Base-by-base conservation (phyloP, 2,888 invertebrate species). In the Tetrapedia diversipes region DNA sequence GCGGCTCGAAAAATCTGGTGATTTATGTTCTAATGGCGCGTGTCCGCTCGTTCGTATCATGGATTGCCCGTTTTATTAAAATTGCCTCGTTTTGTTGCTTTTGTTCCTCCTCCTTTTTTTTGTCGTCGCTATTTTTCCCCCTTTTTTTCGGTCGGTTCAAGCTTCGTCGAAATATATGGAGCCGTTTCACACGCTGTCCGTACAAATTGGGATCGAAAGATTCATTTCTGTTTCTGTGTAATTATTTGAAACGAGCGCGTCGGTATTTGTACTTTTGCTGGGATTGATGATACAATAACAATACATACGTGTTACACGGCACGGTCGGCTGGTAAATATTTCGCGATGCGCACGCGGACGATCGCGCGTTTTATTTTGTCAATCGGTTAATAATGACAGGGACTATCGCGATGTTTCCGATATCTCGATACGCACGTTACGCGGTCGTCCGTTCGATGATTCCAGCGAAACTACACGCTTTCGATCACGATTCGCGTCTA, bases 21-120 rank as follows among this genome's bases (percentile, higher is more conserved):
- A 57, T 70, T 65, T 27, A 39, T 49, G 65, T 24, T 24, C 16
- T 57, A 41, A 66, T 57, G 14, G 27, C 37, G 51, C 37, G 51
- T 37, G n/a, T 27, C 45, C n/a, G 2, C 24, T 49, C 1, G 14
- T 19, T 19, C 29, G 19, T 16, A 45, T 8, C 60, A 16, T 1
- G 10, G 45, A 4, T 32, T 6, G 10, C 14, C 2, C 22, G 19
- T 61, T 61, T 61, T 47, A 61, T 60, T 61, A 61, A 61, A 61
- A 61, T 47, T 47, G 19, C 24, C 16, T 2, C 16, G 45, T 32
- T 11, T 29, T 51, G 10, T n/a, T 24, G 2, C 3, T 27, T 37
- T 8, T 32, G 2, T 34, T 3, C 22, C 8, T 4, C 29, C n/a
- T 11, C 19, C 4, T 41, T 19, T 41, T 4, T 43, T 19, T 29